Percentiles rank a stretch among this genome's conserved stretches.
phyloP scores from a whole-genome alignment of 2,888 invertebrate genomes.

The Acrocera orbiculus region DNA sequence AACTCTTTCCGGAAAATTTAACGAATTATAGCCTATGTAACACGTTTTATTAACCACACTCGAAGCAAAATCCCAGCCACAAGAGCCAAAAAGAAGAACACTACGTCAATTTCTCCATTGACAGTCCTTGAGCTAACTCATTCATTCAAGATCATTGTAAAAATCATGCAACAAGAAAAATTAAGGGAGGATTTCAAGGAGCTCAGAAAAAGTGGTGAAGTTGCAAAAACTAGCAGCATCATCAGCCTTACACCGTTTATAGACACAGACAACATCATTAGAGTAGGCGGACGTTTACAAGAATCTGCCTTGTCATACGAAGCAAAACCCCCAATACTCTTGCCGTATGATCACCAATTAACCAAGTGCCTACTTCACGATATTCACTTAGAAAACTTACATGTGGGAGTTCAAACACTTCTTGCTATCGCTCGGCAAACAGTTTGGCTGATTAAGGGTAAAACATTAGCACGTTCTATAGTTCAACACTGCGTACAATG shows the following conservation, averaged over 20 bases:
- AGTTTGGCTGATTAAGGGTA: slow-evolving; percentile 15
- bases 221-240: neutral
- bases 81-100: no score
- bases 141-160: no score
- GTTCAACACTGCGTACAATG: slow-evolving; percentile 12
- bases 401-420: slow-evolving; percentile 1
- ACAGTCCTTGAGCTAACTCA: no score
- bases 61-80: no score
- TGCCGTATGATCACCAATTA: slow-evolving; percentile 12
- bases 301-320: slow-evolving; percentile 10
- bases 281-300: slow-evolving; percentile 17
- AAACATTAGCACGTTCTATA: slow-evolving; percentile 8
- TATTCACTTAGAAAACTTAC: slow-evolving; percentile 1
- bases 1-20: no score
- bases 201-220: neutral
- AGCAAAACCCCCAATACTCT: slow-evolving; percentile 13
- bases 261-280: slow-evolving; percentile 13
- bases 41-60: no score
- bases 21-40: no score
- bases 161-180: neutral
- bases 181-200: neutral
- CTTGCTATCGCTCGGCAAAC: slow-evolving; percentile 8
- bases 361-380: slow-evolving; percentile 7
- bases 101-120: no score
- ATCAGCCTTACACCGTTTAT: slow-evolving; percentile 10